Evolutionary conservation across 2,113 vertebrate species (phyloP).

Genomic region (Oceanites oceanicus): DNA sequence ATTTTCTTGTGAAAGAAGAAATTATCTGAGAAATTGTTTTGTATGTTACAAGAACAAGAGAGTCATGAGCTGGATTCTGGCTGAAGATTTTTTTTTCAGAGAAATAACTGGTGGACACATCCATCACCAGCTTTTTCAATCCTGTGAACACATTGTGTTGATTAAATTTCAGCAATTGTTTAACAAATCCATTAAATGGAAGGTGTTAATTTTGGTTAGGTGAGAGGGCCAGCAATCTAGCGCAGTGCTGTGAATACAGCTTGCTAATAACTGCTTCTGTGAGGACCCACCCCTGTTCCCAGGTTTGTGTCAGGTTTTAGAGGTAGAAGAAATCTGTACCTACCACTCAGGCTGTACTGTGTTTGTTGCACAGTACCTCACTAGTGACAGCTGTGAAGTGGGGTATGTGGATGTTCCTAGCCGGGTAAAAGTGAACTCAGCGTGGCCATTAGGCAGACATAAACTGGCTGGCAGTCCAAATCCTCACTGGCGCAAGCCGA

Average conservation of each 20-base stretch:
- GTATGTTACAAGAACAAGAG: fast-evolving
- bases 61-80: background rate
- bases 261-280: fast-evolving
- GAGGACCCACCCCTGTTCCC: background rate
- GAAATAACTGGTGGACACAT: fast-evolving
- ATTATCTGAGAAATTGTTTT: background rate
- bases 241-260: background rate
- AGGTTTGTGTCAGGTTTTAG: no score
- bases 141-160: fast-evolving
- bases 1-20: background rate
- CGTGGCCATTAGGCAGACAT: fast-evolving
- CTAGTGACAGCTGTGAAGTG: background rate
- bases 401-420: background rate
- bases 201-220: background rate
- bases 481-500: fast-evolving
- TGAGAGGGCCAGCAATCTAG: no score
- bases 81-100: background rate
- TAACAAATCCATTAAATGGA: no score
- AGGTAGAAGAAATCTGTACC: fast-evolving
- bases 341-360: fast-evolving
- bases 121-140: no score
- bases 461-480: background rate
- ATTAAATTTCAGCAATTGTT: no score
- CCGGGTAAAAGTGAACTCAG: fast-evolving
- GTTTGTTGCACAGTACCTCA: fast-evolving